Base-by-base conservation (phyloP, 2,797 vertebrate genomes). In the Rhincodon typus region DNA sequence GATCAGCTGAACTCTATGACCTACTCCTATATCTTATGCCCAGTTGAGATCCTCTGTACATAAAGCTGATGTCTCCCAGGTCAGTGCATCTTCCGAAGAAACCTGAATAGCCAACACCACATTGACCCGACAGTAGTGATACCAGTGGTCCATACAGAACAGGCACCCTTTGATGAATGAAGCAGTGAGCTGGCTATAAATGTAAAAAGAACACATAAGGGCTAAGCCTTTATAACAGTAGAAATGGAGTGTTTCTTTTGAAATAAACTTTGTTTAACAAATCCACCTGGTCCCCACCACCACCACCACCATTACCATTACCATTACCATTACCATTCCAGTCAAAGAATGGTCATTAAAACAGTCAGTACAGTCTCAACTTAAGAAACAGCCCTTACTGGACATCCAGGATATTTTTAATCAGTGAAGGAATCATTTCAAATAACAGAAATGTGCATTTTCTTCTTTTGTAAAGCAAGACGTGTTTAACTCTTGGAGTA, bases 361-460 rank as follows among this genome's bases (percentile, higher is more conserved):
- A 91, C 88, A 93, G 62, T 66, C 90, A 93, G 62, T 69, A 67
- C 34, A 93, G 62, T 91, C 90, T 69, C 90, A 42, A 34, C 57
- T 66, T 91, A 30, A 82, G 30, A 67, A 38, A 93, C 62, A 67
- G 25, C 90, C 62, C n/a, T 93, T 93, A 62, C 90, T 21, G 34
- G 62, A 69, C 8, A 38, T n/a, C 50, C 13, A 53, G 50, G 57
- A 62, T 88, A 34, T 19, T 12, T 67, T 93, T 25, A 38, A 93
- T 93, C n/a, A 93, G 62, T 21, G 42, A 25, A 46, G 23, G 42
- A 84, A 38, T 69, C 34, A 69, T 93, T 67, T 67, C n/a, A 93
- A 66, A 66, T 57, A 87, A 84, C 23, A 84, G 87, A 34, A 53
- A 50, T 90, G 50, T 90, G 12, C 27, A 34, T 90, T 62, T 53